A percentile compares a stretch with the other conserved stretches of the same genome.
Evolutionary conservation across 2,797 vertebrate species (phyloP).

Genomic region (Eidolon dupreanum): DNA sequence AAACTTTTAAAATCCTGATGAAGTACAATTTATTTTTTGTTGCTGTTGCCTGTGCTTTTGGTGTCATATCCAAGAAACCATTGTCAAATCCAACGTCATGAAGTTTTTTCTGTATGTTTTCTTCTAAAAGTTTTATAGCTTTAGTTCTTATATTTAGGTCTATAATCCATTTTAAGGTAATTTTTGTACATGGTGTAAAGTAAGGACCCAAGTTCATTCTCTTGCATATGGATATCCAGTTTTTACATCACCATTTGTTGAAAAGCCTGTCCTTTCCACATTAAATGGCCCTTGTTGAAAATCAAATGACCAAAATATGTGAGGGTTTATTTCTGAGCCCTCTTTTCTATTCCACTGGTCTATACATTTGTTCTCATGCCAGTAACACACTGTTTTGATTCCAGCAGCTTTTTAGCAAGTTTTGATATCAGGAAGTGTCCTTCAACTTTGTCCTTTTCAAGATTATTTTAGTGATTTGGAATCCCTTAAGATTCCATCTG

Average conservation of each 20-base stretch:
- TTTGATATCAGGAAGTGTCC: constrained; percentile 29
- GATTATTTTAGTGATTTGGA: background rate
- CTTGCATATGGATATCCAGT: background rate
- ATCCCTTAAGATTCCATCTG: background rate
- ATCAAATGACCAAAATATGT: background rate
- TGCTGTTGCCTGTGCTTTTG: background rate
- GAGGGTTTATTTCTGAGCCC: background rate
- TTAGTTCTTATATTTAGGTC: background rate
- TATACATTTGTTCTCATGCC: background rate
- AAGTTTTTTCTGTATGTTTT: background rate
- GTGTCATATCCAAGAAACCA: background rate
- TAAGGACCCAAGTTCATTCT: background rate
- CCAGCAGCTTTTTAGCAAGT: background rate
- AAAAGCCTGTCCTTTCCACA: background rate
- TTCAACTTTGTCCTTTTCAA: background rate
- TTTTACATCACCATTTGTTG: background rate
- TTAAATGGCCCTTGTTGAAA: background rate
- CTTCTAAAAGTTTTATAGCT: background rate
- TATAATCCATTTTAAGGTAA: background rate
- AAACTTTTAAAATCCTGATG: background rate
- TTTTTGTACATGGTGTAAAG: background rate
- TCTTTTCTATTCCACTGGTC: background rate
- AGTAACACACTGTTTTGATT: constrained; percentile 19
- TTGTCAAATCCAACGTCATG: background rate
- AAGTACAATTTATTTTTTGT: background rate